Base-by-base conservation (phyloP, 2,113 vertebrate genomes). In the Nerophis lumbriciformis region DNA sequence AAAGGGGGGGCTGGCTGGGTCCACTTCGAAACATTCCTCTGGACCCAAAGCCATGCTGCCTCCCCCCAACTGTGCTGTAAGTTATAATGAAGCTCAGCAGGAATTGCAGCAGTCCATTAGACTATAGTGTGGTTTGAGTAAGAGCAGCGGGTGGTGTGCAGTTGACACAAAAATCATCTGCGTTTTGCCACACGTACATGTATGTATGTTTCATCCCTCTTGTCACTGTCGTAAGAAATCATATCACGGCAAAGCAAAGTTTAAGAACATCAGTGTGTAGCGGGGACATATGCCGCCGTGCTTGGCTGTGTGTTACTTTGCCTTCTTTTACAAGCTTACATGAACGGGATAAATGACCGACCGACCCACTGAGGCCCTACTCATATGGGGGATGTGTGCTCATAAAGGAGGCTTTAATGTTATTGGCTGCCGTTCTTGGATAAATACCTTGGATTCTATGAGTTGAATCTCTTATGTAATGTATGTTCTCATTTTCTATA, bases 391-490 rank as follows among this genome's bases (percentile, higher is more conserved):
- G 70, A 77, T 69, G 58, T 28, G 53, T 15, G 15, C 58, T 68
- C 71, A 68, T 57, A 63, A 68, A 75, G 69, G 65, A 48, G 67
- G 58, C 70, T 81, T 81, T 79, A 66, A 81, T 75, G 76, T 81
- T 79, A 82, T 72, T 85, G 81, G 73, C 72, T 56, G 1, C 64
- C 50, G 53, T 79, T 75, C 77, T 72, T 79, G 73, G 80, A 76
- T 63, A 75, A 84, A 89, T 90, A 88, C 81, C 81, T 86, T 54
- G 77, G 59, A 89, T 89, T 87, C 86, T 73, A 85, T 64, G 59
- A 75, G 72, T 84, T 86, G 86, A 88, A 88, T 90, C 80, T 86
- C 79, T 88, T 89, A 86, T 87, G 78, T 88, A 88, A 89, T 82
- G 66, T 76, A 87, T 82, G 85, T 75, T 86, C 77, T 73, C 61